Evolutionary conservation across 2,113 vertebrate genomes (phyloP).

Genomic region (Amblyopsis rosae): DNA sequence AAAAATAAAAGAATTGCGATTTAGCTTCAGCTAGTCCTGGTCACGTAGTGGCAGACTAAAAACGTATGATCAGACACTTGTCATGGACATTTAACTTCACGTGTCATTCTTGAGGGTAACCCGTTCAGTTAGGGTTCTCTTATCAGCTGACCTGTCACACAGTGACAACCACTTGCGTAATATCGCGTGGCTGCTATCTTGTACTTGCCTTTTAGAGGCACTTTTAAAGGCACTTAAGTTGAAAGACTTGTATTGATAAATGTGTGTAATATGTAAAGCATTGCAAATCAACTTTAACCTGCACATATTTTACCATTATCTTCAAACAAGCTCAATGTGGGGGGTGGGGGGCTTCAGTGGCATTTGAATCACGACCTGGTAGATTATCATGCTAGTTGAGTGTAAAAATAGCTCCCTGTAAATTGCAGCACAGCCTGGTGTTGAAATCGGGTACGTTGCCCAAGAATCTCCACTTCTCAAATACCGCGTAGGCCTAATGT

Average conservation of each 20-base stretch:
- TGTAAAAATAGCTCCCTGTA: too few relatives aligned
- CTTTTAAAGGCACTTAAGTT: background rate
- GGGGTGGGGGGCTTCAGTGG: too few relatives aligned
- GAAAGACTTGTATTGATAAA: too few relatives aligned
- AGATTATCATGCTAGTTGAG: too few relatives aligned
- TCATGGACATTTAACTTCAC: slow-evolving; percentile 26
- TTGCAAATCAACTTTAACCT: too few relatives aligned
- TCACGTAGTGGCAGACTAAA: background rate
- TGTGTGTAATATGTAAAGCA: too few relatives aligned
- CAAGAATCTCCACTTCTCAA: background rate
- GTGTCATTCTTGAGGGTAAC: background rate
- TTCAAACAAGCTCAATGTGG: too few relatives aligned
- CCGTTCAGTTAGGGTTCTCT: background rate
- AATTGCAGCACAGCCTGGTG: background rate
- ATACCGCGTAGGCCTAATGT: background rate
- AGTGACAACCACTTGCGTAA: background rate
- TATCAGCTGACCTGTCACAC: slow-evolving; percentile 39
- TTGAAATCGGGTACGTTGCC: background rate
- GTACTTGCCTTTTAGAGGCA: background rate
- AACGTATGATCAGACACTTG: background rate
- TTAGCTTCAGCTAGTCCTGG: too few relatives aligned
- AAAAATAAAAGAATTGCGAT: too few relatives aligned
- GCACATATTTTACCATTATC: too few relatives aligned
- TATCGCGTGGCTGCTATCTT: background rate
- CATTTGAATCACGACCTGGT: too few relatives aligned